phyloP scores from a whole-genome alignment of 2,888 invertebrate species.

The Zygogramma bicolorata region DNA sequence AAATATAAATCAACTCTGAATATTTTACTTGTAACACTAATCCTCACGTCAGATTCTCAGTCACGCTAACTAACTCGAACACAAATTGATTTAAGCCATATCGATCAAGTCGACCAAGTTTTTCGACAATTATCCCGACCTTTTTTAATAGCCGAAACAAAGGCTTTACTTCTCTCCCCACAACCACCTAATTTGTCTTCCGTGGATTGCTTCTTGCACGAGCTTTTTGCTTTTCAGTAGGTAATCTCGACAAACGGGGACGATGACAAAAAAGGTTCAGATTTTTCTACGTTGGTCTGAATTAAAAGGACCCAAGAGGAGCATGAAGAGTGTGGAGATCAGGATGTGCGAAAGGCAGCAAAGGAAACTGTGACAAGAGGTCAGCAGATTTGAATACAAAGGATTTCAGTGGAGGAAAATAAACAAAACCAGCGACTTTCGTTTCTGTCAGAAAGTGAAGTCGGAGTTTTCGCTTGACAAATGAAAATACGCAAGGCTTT shows the following conservation, averaged over 20 bases:
- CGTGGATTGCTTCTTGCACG: slow-evolving; percentile 28
- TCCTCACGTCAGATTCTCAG: not conserved
- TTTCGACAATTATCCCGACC: not conserved
- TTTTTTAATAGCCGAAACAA: slow-evolving; percentile 7
- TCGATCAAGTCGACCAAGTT: not conserved
- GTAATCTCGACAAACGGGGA: slow-evolving; percentile 17
- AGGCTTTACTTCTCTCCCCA: slow-evolving; percentile 22
- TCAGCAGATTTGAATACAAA: not conserved
- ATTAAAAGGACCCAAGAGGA: not conserved
- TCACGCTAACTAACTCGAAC: not conserved
- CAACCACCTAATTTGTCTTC: slow-evolving; percentile 32
- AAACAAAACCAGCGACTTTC: not conserved
- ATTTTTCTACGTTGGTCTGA: not conserved
- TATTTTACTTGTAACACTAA: not conserved
- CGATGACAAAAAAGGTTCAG: not conserved
- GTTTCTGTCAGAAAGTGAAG: too few species aligned
- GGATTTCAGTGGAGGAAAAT: not conserved
- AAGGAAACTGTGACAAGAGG: not conserved
- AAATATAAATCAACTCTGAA: not conserved
- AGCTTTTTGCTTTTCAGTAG: not conserved
- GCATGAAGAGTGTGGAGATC: not conserved
- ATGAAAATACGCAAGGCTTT: too few species aligned
- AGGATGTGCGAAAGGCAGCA: not conserved
- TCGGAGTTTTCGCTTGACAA: too few species aligned
- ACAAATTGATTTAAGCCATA: not conserved